Evolutionary conservation across 2,888 invertebrate genomes (phyloP).

Genomic region (Dryobota labecula): DNA sequence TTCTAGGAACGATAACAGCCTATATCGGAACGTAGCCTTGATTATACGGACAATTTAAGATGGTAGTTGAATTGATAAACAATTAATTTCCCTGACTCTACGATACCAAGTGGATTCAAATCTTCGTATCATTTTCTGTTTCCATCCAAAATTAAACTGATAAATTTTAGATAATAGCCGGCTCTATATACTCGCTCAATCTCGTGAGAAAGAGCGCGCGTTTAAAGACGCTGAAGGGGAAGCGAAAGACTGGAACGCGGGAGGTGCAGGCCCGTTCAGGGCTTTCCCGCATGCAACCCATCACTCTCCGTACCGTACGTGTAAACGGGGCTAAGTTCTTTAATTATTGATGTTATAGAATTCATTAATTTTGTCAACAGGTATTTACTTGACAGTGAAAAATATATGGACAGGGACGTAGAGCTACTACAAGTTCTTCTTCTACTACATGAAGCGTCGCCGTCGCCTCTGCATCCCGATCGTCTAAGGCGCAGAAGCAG

Average conservation of each 20-base stretch:
- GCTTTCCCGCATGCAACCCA: not conserved
- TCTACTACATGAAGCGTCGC: slow-evolving; percentile 19
- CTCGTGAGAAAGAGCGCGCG: no score
- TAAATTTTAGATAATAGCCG: not conserved
- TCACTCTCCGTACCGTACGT: not conserved
- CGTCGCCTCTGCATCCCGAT: not conserved
- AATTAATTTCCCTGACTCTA: not conserved
- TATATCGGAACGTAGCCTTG: no score
- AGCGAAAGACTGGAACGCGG: not conserved
- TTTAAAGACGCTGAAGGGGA: not conserved
- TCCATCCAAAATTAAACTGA: not conserved
- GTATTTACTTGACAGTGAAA: slow-evolving; percentile 57
- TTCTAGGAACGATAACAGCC: no score
- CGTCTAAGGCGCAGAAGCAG: not conserved
- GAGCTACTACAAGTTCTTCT: slow-evolving; percentile 1
- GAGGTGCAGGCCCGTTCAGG: not conserved
- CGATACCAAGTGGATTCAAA: not conserved
- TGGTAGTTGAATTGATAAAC: not conserved
- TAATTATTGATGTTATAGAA: not conserved
- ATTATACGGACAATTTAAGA: not conserved
- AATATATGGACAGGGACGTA: not conserved
- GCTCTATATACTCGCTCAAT: not conserved
- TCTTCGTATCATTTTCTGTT: not conserved
- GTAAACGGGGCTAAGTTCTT: not conserved
- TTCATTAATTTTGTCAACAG: slow-evolving; percentile 50